Evolutionary conservation across 2,888 invertebrate genomes (phyloP), one percentile per base, ranked within the genome.

Genomic region (Drosophila anceps): DNA sequence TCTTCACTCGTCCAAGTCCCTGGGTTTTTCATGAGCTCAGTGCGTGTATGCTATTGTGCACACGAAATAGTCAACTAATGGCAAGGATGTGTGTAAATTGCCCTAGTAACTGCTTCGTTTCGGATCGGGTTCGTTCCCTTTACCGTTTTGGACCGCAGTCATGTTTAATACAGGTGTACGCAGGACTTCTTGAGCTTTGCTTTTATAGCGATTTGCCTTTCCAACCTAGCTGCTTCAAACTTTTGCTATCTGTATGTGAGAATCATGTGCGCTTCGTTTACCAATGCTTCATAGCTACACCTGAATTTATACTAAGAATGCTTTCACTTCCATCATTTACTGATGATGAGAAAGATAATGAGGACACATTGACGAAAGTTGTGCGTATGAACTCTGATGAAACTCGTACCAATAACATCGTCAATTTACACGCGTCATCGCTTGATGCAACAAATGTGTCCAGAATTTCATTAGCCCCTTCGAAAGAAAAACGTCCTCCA

Each of bases 81-180:
- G 41, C 68, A 2, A 62, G 64, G 59, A 67, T 91, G 71, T 91
- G 91, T 59, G 72, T 79, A 0, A 90, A 90, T 62, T 90, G 91
- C 62, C 58, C 80, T 10, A 77, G 61, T 13, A 67, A 70, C 8
- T 81, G 79, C 37, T 91, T 91, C 64, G 58, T 74, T 2, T 80
- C 87, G 4, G 91, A 92, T 81, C 89, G 90, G 9, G 84, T 91
- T 12, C 87, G 85, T 3, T 90, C 91, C 0, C 43, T 84, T 2
- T 92, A 92, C 65, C 90, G 91, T 10, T 92, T 92, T 64, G 81
- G 87, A 0, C 84, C 91, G 0, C 84, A 91, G 4, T 91, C 92
- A 1, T 92, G 92, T 59, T 57, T 92, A 29, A 59, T 92, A 39
- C 92, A 92, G 66, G 92, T 92, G 5, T 92, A 92, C 37, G 85